A percentile compares a stretch with the other conserved stretches of the same genome.
Conservation (phyloP, 2,888 invertebrate species). For the Strigamia maritima region DNA sequence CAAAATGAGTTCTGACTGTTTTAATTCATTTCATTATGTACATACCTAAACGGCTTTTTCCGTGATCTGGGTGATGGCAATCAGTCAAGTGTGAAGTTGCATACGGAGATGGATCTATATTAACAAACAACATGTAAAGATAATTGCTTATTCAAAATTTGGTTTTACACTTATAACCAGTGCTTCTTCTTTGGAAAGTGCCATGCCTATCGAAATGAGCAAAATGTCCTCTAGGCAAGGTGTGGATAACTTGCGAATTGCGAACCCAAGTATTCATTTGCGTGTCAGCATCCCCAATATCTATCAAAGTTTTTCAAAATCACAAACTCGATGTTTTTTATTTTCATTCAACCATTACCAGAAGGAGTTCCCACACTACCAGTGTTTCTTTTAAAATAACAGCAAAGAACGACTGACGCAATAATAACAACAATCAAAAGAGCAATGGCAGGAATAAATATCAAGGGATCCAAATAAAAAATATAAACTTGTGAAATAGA, state of each 20-base stretch:
- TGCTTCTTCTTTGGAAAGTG: background rate
- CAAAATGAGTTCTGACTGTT: no score
- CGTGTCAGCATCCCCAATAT: background rate
- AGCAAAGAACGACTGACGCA: background rate
- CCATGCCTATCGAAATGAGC: background rate
- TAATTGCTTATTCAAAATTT: no score
- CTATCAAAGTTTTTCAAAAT: background rate
- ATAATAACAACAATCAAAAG: constrained; percentile 8
- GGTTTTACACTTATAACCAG: no score
- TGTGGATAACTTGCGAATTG: background rate
- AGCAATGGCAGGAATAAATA: constrained; percentile 21
- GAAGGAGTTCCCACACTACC: background rate
- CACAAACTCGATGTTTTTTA: no score
- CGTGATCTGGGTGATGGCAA: background rate
- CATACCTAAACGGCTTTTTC: background rate
- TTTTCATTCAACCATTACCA: background rate
- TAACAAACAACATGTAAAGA: no score
- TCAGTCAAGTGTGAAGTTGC: background rate
- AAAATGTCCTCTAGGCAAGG: background rate
- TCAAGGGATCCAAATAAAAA: constrained; percentile 16
- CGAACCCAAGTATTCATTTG: background rate
- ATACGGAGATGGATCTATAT: background rate
- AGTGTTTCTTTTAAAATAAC: background rate
- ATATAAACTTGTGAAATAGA: background rate
- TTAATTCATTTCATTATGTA: no score